These are phyloP conservation scores for Caenorhabditis becei DNA, from an alignment of 2,888 invertebrate genomes.

Conservation along the genomic window DNA sequence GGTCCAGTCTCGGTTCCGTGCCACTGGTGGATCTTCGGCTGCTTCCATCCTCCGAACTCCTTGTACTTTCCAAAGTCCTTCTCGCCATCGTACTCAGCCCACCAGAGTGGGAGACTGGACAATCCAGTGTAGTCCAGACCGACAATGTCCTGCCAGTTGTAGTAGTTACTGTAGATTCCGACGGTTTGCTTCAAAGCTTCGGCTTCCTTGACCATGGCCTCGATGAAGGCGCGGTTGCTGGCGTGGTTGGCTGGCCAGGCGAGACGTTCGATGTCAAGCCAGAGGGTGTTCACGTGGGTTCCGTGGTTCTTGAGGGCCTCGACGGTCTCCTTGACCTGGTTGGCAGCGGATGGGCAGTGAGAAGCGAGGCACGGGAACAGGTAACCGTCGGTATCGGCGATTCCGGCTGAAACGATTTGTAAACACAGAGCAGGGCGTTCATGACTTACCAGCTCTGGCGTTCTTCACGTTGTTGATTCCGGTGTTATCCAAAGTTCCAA, in stretches of 20 bases:
- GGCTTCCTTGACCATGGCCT: slow-evolving; percentile 50
- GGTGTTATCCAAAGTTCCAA: slow-evolving; percentile 66
- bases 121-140: slow-evolving; percentile 67
- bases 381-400: slow-evolving; percentile 64
- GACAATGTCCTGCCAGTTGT: slow-evolving; percentile 73
- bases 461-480: slow-evolving; percentile 73
- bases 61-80: slow-evolving; percentile 46
- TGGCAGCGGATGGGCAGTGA: slow-evolving; percentile 51
- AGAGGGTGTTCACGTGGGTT: slow-evolving; percentile 59
- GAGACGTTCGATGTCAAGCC: slow-evolving; percentile 70
- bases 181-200: slow-evolving; percentile 48
- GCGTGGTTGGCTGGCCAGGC: slow-evolving; percentile 68
- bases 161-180: slow-evolving; percentile 72
- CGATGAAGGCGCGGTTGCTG: slow-evolving; percentile 67
- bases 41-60: slow-evolving; percentile 68
- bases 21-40: slow-evolving; percentile 68
- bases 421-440: no score
- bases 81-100: slow-evolving; percentile 70
- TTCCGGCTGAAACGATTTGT: slow-evolving; percentile 52
- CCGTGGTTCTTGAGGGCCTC: slow-evolving; percentile 41
- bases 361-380: slow-evolving; percentile 67
- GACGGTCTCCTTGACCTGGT: slow-evolving; percentile 54
- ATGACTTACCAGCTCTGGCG: slow-evolving; percentile 64
- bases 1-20: slow-evolving; percentile 64
- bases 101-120: slow-evolving; percentile 68